Percentiles rank a stretch among this genome's conserved stretches.
phyloP scores from a whole-genome alignment of 2,888 invertebrate genomes.

The Amiota mariae region DNA sequence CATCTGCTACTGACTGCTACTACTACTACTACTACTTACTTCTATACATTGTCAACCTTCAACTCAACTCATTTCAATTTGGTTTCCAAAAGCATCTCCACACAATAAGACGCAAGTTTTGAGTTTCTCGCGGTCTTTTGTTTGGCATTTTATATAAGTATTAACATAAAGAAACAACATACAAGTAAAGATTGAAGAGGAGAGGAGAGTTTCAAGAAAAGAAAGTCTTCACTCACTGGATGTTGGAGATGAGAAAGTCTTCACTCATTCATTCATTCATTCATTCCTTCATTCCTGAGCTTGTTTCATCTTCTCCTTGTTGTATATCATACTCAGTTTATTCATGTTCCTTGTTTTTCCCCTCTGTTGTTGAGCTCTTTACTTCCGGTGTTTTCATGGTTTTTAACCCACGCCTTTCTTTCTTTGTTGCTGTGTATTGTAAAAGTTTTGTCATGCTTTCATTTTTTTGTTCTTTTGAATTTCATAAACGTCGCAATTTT shows the following conservation, averaged over 20 bases:
- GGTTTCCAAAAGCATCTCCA: neutral
- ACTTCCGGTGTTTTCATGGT: conserved; percentile 17
- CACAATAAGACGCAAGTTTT: conserved; percentile 5
- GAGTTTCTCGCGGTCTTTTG: conserved; percentile 28
- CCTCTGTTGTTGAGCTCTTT: neutral
- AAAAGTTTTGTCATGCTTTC: conserved; percentile 54
- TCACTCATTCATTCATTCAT: neutral
- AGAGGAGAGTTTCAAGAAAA: no score
- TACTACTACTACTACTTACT: neutral
- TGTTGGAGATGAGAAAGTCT: no score
- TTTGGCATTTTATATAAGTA: conserved; percentile 25
- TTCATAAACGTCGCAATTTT: conserved; percentile 50
- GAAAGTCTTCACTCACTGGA: no score
- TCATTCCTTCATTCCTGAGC: neutral
- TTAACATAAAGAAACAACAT: no score
- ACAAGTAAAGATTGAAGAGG: no score
- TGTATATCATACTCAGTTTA: neutral
- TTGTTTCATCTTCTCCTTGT: conserved; percentile 1
- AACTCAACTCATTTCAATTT: neutral
- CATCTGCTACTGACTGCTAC: neutral
- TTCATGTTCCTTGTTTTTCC: conserved; percentile 15
- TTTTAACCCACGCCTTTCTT: neutral
- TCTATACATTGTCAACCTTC: conserved; percentile 18
- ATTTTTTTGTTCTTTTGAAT: conserved; percentile 40
- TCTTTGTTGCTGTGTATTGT: neutral